A percentile compares a stretch with the other conserved stretches of the same genome.
Evolutionary conservation across 2,113 vertebrate genomes (phyloP).

Genomic region (Hyperopisus bebe): DNA sequence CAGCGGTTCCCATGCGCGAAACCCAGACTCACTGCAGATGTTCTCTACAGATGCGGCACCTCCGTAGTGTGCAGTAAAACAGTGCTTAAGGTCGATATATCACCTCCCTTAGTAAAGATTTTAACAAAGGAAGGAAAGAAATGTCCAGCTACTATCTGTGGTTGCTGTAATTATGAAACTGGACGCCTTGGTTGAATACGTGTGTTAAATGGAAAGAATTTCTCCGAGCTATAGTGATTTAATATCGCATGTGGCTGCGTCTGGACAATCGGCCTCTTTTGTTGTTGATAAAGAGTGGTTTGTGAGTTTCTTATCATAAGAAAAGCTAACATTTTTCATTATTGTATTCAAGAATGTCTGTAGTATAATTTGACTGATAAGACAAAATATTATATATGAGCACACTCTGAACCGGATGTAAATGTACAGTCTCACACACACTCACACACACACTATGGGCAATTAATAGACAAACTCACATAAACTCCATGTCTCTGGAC

Average conservation of each 20-base stretch:
- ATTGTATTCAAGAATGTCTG: not conserved
- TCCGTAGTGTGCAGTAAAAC: not conserved
- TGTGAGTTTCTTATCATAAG: not conserved
- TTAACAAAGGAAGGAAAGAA: not conserved
- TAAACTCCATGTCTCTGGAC: too few species aligned
- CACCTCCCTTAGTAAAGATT: not conserved
- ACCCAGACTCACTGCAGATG: conserved; percentile 24
- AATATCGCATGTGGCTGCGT: not conserved
- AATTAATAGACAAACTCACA: too few species aligned
- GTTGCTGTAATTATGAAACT: not conserved
- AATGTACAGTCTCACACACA: too few species aligned
- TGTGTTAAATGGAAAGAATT: not conserved
- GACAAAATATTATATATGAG: not conserved
- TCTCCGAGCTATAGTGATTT: not conserved
- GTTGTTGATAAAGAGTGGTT: not conserved
- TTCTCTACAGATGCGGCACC: conserved; percentile 22
- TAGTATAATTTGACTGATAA: not conserved
- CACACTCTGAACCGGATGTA: too few species aligned
- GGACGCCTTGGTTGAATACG: not conserved
- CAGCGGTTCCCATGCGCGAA: not conserved
- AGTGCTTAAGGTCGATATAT: not conserved
- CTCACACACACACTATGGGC: too few species aligned
- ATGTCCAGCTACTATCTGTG: not conserved
- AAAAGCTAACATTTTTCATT: not conserved
- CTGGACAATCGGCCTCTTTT: not conserved